Base-by-base conservation (phyloP, 2,888 invertebrate genomes). In the Coleophora flavipennella region DNA sequence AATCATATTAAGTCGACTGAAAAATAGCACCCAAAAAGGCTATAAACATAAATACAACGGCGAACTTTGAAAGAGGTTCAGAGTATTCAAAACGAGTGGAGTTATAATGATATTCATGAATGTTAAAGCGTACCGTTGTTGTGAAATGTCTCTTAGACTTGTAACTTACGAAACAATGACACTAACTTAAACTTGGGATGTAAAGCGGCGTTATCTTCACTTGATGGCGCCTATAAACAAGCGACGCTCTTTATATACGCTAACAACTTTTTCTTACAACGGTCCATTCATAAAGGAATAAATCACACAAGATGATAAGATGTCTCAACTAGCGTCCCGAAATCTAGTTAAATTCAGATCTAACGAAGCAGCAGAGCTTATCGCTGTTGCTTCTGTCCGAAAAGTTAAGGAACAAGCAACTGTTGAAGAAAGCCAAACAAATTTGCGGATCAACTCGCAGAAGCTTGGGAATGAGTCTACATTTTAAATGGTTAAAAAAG, bases 121-220 rank as follows among this genome's bases (percentile, higher is more conserved):
- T 74, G 73, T 69, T 75, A 66, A 75, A 73, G 69, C 69, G 62
- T 59, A 65, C 67, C 66, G 66, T 62, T 67, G 70, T 72, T 74
- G 70, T 71, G 73, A 75, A 74, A 78, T 69, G 77, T 74, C 71
- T 69, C 74, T 75, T 72, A 73, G 69, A 74, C 75, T 78, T 73
- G 74, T 73, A 78, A 77, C 63, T 80, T 75, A 71, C 71, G 62
- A 78, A 81, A 80, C 79, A 83, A 81, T 79, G 78, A 77, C 73
- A 75, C 75, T 72, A 78, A 77, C 71, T 78, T 74, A 70, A 76
- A 72, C 68, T 65, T 64, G 72, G 69, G 73, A 72, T 77, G 75
- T 70, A 74, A 72, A 73, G 69, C 61, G 55, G 54, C 62, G 74
- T 69, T 78, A 78, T 79, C 79, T 75, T 59, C 65, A 58, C 72